Evolutionary conservation across 2,797 vertebrate species (phyloP), one percentile per base, ranked within the genome.

Genomic region (Oceanodroma leucorhoa): DNA sequence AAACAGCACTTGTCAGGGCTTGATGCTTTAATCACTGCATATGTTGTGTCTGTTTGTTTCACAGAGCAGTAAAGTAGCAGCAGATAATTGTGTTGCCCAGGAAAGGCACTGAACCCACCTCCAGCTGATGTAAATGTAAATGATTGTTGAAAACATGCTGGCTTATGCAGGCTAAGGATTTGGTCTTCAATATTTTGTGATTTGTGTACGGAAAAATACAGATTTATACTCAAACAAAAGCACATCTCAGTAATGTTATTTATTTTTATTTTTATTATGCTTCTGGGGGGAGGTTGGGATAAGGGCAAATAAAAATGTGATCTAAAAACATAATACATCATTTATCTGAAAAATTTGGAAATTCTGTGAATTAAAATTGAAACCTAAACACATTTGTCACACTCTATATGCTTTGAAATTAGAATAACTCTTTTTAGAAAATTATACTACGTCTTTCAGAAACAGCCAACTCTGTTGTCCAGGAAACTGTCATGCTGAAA

Each of bases 251-350:
- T n/a, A 82, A 69, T 21, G 14, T 0, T 2, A 7, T 55, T 41
- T 83, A 5, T 45, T 66, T 62, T 46, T 55, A 13, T 4, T 3
- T 3, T 11, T 14, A 1, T 5, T 30, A 0, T n/a, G 20, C 9
- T 60, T 82, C 20, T 29, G 4, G 10, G 2, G 3, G 2, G 4
- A 76, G 7, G 8, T 34, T 54, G 3, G 4, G 1, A 57, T 17
- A 86, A 60, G 4, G 6, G 2, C 7, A 66, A 83, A 30, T 29
- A 73, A 58, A 78, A 64, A 45, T 8, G 1, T 23, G 8, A 50
- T 40, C 20, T 26, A 40, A 89, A 86, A 64, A 1, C 1, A 2
- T 15, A 55, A 55, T 17, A 11, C 3, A 60, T 27, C 0, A 20
- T 45, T 76, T 60, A 40, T 64, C 18, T 55, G 15, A 87, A 11